Evolutionary conservation across 30 jellyfish, hydroid and myxozoan species (phyloP).

Genomic region (Cassiopea andromeda): DNA sequence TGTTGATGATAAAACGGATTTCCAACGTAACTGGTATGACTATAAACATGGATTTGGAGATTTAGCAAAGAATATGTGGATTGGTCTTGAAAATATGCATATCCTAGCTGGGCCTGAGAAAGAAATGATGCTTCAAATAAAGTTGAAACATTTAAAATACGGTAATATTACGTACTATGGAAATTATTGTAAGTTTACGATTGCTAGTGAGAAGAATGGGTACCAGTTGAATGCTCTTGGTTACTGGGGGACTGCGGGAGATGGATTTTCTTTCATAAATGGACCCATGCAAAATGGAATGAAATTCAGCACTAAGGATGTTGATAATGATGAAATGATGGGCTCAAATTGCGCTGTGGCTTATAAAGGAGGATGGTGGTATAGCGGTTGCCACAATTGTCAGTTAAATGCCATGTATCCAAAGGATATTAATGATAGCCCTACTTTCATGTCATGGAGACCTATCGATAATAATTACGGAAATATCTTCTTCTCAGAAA

Average conservation of each 20-base stretch:
- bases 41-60: slow-evolving; percentile 49
- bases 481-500: slow-evolving; percentile 28
- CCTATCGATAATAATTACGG: slow-evolving; percentile 3
- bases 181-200: slow-evolving; percentile 18
- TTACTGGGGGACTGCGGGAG: slow-evolving; percentile 41
- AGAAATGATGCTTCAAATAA: background rate
- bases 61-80: slow-evolving; percentile 19
- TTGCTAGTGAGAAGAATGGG: slow-evolving; percentile 20
- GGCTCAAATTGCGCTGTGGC: background rate
- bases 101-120: slow-evolving; percentile 1
- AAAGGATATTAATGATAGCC: background rate
- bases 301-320: slow-evolving; percentile 6
- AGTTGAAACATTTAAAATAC: slow-evolving; percentile 7
- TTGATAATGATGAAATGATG: background rate
- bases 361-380: slow-evolving; percentile 25
- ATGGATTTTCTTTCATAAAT: background rate
- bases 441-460: slow-evolving; percentile 14
- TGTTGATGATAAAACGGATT: slow-evolving; percentile 36
- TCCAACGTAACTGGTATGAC: slow-evolving; percentile 22
- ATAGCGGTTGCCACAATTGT: background rate
- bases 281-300: background rate
- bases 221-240: background rate
- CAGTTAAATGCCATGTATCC: slow-evolving; percentile 14
- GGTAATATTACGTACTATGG: slow-evolving; percentile 24
- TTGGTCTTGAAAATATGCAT: slow-evolving; percentile 43